These are phyloP conservation scores for Gasterosteus aculeatus DNA, from an alignment of 2,113 vertebrate genomes.

Conservation along the genomic window DNA sequence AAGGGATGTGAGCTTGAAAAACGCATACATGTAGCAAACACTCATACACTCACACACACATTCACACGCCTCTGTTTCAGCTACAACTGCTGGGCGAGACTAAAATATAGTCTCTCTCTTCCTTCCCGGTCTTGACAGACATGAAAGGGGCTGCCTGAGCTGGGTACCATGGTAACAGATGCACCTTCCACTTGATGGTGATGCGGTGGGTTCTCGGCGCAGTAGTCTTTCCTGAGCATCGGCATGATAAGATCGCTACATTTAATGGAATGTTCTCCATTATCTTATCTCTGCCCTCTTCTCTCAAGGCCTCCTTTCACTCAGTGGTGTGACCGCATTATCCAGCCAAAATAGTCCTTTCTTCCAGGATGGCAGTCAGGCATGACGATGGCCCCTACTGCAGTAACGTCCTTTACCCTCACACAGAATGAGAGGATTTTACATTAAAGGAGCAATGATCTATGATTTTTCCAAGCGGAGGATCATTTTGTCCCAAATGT, in stretches of 20 bases:
- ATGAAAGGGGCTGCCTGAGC: constrained; percentile 77
- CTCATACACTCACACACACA: not conserved
- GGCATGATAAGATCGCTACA: constrained; percentile 66
- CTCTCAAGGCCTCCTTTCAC: constrained; percentile 65
- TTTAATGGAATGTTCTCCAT: constrained; percentile 74
- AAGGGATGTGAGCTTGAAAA: no score
- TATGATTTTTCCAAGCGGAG: constrained; percentile 17
- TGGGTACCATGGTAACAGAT: constrained; percentile 83
- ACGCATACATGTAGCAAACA: no score
- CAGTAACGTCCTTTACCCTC: constrained; percentile 48
- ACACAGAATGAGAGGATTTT: constrained; percentile 43
- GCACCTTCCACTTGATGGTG: constrained; percentile 74
- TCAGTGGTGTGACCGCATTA: constrained; percentile 63
- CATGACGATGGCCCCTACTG: constrained; percentile 55
- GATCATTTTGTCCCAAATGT: constrained; percentile 31
- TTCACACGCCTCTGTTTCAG: constrained; percentile 36
- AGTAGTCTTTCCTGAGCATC: constrained; percentile 62
- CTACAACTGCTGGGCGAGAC: constrained; percentile 62
- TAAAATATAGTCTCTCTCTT: constrained; percentile 59
- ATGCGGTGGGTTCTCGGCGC: constrained; percentile 56
- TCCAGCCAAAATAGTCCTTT: constrained; percentile 68
- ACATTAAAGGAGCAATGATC: constrained; percentile 37
- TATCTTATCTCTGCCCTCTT: constrained; percentile 69
- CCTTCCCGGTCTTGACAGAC: constrained; percentile 73
- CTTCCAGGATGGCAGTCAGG: constrained; percentile 62